Conservation (phyloP, 2,797 vertebrate genomes). For the Avahi laniger region DNA sequence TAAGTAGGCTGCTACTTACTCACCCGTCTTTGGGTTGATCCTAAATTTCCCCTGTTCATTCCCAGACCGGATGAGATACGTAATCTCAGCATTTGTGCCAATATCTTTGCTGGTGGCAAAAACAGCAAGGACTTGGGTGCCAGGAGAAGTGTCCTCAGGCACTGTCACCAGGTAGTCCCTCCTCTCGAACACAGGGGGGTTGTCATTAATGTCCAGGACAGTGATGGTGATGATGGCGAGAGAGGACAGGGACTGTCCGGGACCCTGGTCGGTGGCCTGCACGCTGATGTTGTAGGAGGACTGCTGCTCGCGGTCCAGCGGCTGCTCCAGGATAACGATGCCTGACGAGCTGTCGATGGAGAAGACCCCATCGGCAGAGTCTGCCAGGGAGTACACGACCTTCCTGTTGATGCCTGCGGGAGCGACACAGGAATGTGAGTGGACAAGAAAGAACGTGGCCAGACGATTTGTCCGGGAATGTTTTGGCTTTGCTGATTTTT, state of each 20-base stretch:
- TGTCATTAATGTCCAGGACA: constrained; percentile 97
- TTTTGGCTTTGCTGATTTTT: accelerated
- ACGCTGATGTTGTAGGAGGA: constrained; percentile 92
- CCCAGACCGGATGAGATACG: constrained; percentile 94
- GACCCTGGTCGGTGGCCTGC: constrained; percentile 91
- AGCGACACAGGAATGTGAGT: background rate
- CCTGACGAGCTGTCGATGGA: constrained; percentile 94
- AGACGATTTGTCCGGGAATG: accelerated
- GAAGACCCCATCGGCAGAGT: constrained; percentile 91
- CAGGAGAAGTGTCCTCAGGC: constrained; percentile 91
- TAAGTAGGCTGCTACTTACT: constrained; percentile 56
- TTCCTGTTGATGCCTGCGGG: constrained; percentile 90
- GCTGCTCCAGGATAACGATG: constrained; percentile 92
- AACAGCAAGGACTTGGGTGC: constrained; percentile 91
- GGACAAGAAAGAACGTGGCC: accelerated
- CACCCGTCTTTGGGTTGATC: constrained; percentile 93
- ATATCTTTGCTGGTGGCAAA: constrained; percentile 97
- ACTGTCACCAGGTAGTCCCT: constrained; percentile 94
- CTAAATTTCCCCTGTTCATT: constrained; percentile 95
- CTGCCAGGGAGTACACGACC: constrained; percentile 92
- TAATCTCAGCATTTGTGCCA: constrained; percentile 97
- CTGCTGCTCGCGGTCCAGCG: constrained; percentile 94
- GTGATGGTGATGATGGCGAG: constrained; percentile 92
- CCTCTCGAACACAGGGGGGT: constrained; percentile 96
- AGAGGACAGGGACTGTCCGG: constrained; percentile 88